Percentiles rank a stretch among this genome's conserved stretches.
phyloP scores from a whole-genome alignment of 2,113 vertebrate species.

The Centrocercus urophasianus region DNA sequence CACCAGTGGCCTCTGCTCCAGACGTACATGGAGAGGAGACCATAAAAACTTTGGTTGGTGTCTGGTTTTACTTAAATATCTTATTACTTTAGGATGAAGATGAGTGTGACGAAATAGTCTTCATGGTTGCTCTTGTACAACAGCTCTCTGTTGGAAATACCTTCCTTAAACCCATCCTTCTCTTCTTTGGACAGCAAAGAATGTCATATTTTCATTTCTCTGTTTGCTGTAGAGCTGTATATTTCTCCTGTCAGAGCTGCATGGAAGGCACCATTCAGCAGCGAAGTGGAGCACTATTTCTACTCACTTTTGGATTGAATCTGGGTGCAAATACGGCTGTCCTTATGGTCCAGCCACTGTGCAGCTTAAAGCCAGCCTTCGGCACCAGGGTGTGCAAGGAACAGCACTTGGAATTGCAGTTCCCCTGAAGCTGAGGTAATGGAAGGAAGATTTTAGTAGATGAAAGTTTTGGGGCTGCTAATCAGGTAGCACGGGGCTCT shows the following conservation, averaged over 20 bases:
- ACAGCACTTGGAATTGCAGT: accelerated
- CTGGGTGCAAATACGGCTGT: accelerated
- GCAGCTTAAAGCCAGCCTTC: not conserved
- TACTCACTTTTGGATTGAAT: not conserved
- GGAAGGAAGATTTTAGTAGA: not conserved
- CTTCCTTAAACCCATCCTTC: not conserved
- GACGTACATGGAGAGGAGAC: not conserved
- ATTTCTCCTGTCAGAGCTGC: not conserved
- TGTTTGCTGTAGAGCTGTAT: not conserved
- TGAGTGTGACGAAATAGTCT: not conserved
- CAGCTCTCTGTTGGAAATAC: not conserved
- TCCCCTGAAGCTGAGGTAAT: not conserved
- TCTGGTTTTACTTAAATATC: not conserved
- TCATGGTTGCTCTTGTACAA: not conserved
- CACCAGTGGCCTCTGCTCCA: not conserved
- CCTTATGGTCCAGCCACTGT: not conserved
- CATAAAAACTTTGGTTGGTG: not conserved
- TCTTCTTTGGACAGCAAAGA: not conserved
- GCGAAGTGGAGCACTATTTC: not conserved
- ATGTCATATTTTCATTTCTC: not conserved
- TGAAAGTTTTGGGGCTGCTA: not conserved
- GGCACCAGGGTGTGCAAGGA: not conserved
- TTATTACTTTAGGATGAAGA: not conserved
- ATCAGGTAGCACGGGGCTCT: not conserved
- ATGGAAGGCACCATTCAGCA: not conserved